Evolutionary conservation across 2,888 invertebrate species (phyloP).

Genomic region (Acheta domesticus): DNA sequence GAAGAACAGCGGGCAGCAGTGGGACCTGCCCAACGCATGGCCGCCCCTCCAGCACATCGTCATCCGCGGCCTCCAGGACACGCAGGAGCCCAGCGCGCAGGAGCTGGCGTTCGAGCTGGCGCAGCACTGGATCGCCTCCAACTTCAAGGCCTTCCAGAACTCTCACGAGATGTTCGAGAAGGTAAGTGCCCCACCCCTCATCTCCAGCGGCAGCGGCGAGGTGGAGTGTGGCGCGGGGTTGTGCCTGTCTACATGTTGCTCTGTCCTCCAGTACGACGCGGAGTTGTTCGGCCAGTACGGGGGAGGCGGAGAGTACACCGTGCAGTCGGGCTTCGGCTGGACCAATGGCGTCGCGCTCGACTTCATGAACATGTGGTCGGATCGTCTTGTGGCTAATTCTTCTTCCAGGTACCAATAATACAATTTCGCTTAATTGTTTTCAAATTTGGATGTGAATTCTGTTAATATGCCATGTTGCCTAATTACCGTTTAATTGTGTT

Average conservation of each 20-base stretch:
- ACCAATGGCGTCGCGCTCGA: conserved; percentile 70
- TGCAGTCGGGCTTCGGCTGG: conserved; percentile 77
- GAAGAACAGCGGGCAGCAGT: conserved; percentile 64
- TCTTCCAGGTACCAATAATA: no score
- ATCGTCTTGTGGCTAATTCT: no score
- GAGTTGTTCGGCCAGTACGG: conserved; percentile 63
- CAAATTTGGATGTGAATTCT: no score
- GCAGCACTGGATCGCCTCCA: conserved; percentile 64
- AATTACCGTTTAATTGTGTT: no score
- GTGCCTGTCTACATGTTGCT: not conserved
- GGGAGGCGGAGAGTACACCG: conserved; percentile 73
- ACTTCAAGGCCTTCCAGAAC: conserved; percentile 59
- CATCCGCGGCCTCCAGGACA: conserved; percentile 63
- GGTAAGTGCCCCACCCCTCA: conserved; percentile 47
- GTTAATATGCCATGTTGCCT: no score
- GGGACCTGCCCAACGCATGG: conserved; percentile 86
- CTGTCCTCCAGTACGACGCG: conserved; percentile 57
- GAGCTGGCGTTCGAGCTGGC: conserved; percentile 62
- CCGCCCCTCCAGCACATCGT: conserved; percentile 78
- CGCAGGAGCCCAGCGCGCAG: conserved; percentile 52
- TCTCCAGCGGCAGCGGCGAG: not conserved
- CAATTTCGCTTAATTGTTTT: no score
- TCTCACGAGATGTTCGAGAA: conserved; percentile 69
- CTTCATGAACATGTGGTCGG: conserved; percentile 43
- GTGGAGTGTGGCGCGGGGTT: not conserved